Evolutionary conservation across 2,888 invertebrate genomes (phyloP).

Genomic region (Icerya purchasi): DNA sequence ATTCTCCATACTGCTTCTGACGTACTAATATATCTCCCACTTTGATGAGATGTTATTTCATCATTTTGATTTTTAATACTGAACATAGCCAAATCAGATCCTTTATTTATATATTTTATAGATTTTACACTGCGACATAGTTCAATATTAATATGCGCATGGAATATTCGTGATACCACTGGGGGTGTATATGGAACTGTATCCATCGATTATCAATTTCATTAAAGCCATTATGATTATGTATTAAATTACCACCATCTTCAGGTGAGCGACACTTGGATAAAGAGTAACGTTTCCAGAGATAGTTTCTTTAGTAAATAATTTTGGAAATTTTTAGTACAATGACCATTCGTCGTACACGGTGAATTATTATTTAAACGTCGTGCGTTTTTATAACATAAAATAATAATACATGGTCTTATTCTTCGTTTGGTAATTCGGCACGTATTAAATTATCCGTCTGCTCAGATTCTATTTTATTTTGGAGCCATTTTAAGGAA

Average conservation of each 20-base stretch:
- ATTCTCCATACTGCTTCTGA: neutral
- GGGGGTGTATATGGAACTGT: neutral
- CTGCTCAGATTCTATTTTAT: constrained; percentile 17
- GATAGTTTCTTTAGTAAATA: constrained; percentile 15
- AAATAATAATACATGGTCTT: constrained; percentile 20
- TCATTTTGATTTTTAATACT: constrained; percentile 16
- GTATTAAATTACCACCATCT: constrained; percentile 4
- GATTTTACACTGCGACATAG: neutral
- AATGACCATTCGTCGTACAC: constrained; percentile 15
- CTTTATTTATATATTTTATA: constrained; percentile 13
- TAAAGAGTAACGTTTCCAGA: neutral
- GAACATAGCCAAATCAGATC: constrained; percentile 15
- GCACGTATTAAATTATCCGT: constrained; percentile 22
- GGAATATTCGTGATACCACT: neutral
- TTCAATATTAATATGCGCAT: neutral
- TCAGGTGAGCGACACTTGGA: neutral
- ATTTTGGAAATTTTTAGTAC: constrained; percentile 19
- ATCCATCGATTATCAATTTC: constrained; percentile 17
- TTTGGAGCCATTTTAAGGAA: constrained; percentile 20
- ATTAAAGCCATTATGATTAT: constrained; percentile 18
- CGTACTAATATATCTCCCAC: constrained; percentile 19
- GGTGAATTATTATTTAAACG: constrained; percentile 17
- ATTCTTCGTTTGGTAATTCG: constrained; percentile 16
- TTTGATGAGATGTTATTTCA: constrained; percentile 19
- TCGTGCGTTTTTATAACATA: constrained; percentile 19